These are phyloP conservation scores for Podotricha telesiphe DNA, from an alignment of 2,888 invertebrate species.

Conservation along the genomic window DNA sequence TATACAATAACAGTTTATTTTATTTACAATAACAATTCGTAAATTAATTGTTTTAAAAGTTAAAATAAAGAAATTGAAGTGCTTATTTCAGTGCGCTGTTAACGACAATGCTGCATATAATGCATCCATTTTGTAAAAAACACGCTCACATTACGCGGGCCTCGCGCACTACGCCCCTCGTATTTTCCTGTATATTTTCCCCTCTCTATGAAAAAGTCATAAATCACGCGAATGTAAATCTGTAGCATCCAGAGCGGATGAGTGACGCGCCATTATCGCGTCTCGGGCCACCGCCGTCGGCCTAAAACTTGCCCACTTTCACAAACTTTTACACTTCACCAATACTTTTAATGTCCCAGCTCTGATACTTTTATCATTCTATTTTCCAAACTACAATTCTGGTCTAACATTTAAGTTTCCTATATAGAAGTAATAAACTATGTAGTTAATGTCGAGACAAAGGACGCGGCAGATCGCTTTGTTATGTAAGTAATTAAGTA, in stretches of 20 bases:
- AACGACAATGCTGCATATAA: slow-evolving; percentile 18
- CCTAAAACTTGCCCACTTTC: slow-evolving; percentile 68
- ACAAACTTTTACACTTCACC: slow-evolving; percentile 52
- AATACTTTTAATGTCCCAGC: slow-evolving; percentile 54
- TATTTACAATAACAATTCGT: no score
- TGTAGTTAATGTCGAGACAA: slow-evolving; percentile 20
- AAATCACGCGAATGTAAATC: slow-evolving; percentile 82
- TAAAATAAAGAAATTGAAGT: background rate
- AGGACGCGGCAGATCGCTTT: slow-evolving; percentile 7
- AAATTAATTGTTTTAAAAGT: background rate
- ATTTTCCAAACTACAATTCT: slow-evolving; percentile 48
- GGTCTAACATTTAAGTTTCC: slow-evolving; percentile 46
- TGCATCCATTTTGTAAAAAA: slow-evolving; percentile 27
- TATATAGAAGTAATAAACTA: slow-evolving; percentile 29
- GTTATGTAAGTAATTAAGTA: background rate
- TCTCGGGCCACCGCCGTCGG: slow-evolving; percentile 54
- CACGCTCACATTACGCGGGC: slow-evolving; percentile 34
- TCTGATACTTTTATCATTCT: slow-evolving; percentile 50
- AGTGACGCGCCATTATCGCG: slow-evolving; percentile 82
- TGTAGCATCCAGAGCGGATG: slow-evolving; percentile 79
- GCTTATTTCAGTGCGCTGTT: slow-evolving; percentile 1
- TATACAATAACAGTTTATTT: background rate
- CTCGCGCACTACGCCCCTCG: slow-evolving; percentile 52
- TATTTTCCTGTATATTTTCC: slow-evolving; percentile 74
- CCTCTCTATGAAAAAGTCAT: slow-evolving; percentile 82